Percentiles rank a stretch among this genome's conserved stretches.
These are phyloP conservation scores for Protosalanx chinensis DNA, from an alignment of 2,797 vertebrate species.

Conservation along the genomic window DNA sequence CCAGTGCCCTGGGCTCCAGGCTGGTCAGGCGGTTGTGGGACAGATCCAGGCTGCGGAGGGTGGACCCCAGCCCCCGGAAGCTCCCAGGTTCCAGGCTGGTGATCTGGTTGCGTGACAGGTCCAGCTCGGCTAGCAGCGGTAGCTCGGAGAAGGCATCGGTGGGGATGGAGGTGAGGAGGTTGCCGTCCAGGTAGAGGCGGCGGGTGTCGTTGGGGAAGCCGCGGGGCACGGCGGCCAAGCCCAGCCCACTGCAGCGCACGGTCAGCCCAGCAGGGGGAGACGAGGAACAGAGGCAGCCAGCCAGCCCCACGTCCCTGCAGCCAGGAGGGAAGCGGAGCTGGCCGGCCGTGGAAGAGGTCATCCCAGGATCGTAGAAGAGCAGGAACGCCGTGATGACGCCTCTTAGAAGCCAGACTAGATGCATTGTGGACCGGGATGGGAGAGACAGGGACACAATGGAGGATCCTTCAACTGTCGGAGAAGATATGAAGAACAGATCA, in stretches of 20 bases:
- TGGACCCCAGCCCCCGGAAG: constrained; percentile 69
- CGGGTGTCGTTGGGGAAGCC: constrained; percentile 79
- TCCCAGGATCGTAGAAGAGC: constrained; percentile 55
- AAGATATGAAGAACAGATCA: neutral
- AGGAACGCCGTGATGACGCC: constrained; percentile 50
- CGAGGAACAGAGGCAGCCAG: constrained; percentile 72
- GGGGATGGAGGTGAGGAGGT: constrained; percentile 73
- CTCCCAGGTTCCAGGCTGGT: constrained; percentile 68
- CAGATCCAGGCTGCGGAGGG: constrained; percentile 72
- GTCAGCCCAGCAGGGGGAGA: constrained; percentile 54
- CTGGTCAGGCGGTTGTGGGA: constrained; percentile 77
- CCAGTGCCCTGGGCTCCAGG: constrained; percentile 68
- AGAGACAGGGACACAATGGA: constrained; percentile 3
- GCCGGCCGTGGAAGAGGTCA: constrained; percentile 29
- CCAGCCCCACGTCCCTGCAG: constrained; percentile 53
- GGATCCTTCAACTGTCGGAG: neutral
- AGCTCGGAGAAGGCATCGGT: constrained; percentile 74
- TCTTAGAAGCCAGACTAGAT: constrained; percentile 42
- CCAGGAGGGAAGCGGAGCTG: constrained; percentile 11
- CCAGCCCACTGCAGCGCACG: constrained; percentile 77
- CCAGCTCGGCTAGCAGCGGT: constrained; percentile 72
- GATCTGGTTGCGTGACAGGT: constrained; percentile 79
- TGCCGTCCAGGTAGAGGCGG: constrained; percentile 80
- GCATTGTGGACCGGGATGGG: constrained; percentile 8
- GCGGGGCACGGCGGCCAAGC: constrained; percentile 67